Evolutionary conservation across 2,888 invertebrate genomes (phyloP).

Genomic region (Oscheius sp.): DNA sequence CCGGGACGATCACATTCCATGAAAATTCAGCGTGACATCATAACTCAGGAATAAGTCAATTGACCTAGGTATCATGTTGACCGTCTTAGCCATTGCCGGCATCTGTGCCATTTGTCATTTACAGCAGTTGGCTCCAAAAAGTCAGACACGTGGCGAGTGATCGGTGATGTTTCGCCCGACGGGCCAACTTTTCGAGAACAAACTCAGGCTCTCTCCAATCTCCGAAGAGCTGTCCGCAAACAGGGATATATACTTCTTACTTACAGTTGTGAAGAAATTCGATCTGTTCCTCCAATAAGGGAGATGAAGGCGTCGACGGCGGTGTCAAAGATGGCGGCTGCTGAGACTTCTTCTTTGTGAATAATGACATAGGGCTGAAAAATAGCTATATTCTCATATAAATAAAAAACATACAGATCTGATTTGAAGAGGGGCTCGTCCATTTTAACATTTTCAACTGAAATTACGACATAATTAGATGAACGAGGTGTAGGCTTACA

Average conservation of each 20-base stretch:
- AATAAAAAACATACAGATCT: slow-evolving; percentile 18
- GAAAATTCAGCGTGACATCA: slow-evolving; percentile 13
- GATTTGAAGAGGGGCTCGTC: slow-evolving; percentile 33
- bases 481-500: slow-evolving; percentile 17
- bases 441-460: slow-evolving; percentile 24
- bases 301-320: slow-evolving; percentile 38
- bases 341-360: slow-evolving; percentile 34
- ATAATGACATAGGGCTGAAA: slow-evolving; percentile 35
- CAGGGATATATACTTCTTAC: background rate
- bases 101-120: background rate
- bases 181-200: slow-evolving; percentile 23
- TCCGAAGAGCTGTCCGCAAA: slow-evolving; percentile 18
- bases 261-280: slow-evolving; percentile 40
- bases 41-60: background rate
- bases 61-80: background rate
- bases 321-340: slow-evolving; percentile 32
- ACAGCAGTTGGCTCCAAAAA: background rate
- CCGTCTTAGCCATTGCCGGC: background rate
- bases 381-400: background rate
- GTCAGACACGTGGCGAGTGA: slow-evolving; percentile 28
- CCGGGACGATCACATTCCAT: slow-evolving; percentile 23
- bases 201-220: slow-evolving; percentile 12
- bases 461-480: background rate
- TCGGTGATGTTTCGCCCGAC: slow-evolving; percentile 17
- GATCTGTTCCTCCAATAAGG: slow-evolving; percentile 38